Conservation (phyloP, 2,797 vertebrate genomes). For the Halcyon leucocephala region DNA sequence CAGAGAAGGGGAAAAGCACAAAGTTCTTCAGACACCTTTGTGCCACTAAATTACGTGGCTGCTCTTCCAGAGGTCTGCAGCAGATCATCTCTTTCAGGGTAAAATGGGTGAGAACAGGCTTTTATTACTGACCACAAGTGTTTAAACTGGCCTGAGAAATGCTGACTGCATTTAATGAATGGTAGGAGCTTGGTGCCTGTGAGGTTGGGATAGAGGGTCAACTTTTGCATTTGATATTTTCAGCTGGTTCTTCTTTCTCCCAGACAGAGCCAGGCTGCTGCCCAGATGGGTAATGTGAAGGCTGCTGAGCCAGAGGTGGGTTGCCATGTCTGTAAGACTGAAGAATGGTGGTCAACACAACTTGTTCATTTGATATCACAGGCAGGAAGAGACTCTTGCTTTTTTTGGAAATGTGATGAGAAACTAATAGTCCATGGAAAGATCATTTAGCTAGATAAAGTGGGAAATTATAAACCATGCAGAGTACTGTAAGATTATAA, state of each 20-base stretch:
- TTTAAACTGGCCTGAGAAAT: background rate
- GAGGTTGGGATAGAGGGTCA: background rate
- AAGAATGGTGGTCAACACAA: background rate
- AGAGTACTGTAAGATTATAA: background rate
- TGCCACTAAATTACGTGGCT: background rate
- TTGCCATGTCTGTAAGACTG: background rate
- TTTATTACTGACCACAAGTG: background rate
- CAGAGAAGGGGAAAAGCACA: background rate
- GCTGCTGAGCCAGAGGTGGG: background rate
- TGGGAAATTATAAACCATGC: background rate
- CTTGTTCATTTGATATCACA: background rate
- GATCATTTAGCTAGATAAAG: background rate
- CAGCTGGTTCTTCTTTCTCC: background rate
- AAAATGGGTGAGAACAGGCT: background rate
- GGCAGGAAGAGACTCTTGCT: background rate
- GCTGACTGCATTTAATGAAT: background rate
- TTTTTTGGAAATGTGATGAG: background rate
- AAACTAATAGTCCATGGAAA: background rate
- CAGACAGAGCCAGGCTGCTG: background rate
- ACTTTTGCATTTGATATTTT: background rate
- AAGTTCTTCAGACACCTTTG: background rate
- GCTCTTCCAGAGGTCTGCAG: background rate
- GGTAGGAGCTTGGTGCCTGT: background rate
- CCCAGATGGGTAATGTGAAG: accelerated
- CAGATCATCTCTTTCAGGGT: background rate